A percentile compares a stretch with the other conserved stretches of the same genome.
These are phyloP conservation scores for Herpetotheres cachinnans DNA, from an alignment of 2,113 vertebrate species.

Conservation along the genomic window DNA sequence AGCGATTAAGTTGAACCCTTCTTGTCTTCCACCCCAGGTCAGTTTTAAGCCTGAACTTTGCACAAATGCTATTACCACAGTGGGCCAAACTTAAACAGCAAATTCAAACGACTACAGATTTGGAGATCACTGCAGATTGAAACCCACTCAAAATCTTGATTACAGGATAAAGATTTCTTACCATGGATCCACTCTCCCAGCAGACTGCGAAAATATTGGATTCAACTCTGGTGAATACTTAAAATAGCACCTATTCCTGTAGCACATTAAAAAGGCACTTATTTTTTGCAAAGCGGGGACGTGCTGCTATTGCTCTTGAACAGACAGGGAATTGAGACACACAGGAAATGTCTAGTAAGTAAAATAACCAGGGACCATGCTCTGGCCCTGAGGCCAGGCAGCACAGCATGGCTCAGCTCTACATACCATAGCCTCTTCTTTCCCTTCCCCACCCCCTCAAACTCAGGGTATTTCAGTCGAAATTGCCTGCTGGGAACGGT, in stretches of 20 bases:
- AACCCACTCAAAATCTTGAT: neutral
- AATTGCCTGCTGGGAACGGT: slow-evolving; percentile 24
- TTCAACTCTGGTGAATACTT: neutral
- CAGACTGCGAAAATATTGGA: neutral
- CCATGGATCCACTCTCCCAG: neutral
- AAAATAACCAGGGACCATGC: slow-evolving; percentile 23
- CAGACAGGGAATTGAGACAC: neutral
- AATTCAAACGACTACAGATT: neutral
- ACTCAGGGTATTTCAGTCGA: neutral
- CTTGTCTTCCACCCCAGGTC: neutral
- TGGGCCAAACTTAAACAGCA: neutral
- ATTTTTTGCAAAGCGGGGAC: neutral
- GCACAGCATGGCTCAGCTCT: neutral
- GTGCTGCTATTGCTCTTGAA: neutral
- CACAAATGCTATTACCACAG: neutral
- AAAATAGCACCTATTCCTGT: slow-evolving; percentile 51
- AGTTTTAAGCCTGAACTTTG: neutral
- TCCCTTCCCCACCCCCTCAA: neutral
- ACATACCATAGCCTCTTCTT: slow-evolving; percentile 10
- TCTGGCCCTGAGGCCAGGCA: neutral
- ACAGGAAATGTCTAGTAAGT: slow-evolving; percentile 46
- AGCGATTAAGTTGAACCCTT: neutral
- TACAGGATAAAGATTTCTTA: neutral
- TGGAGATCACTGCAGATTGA: neutral
- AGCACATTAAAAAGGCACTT: neutral